Base-by-base conservation (phyloP, 2,888 invertebrate species). In the Lithosia quadra region DNA sequence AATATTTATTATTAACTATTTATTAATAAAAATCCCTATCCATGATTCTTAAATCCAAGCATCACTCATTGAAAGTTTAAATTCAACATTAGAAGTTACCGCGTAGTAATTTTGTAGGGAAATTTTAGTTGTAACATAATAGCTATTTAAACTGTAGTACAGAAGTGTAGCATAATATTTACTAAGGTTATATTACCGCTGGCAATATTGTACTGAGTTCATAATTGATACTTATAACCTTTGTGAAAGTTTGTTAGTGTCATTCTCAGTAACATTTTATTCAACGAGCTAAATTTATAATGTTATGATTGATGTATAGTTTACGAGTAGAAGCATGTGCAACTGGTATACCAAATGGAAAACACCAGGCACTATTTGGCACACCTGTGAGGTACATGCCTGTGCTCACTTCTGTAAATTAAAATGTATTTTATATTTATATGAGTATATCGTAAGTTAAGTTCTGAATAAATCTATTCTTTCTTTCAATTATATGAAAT, bases 41-140 rank as follows among this genome's bases (percentile, higher is more conserved):
- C 73, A 59, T 0, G 0, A 0, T 66, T 55, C 9, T 34, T 5
- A 9, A 67, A 62, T 76, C 76, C 39, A 62, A 66, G 67, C n/a
- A 28, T 7, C 9, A 22, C 59, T 67, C 73, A 75, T 73, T 68
- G 79, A 76, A 78, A 80, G 73, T 78, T 78, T 69, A 72, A 80
- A 80, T 75, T 78, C 58, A 63, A 67, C 71, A 68, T 76, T 63
- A 79, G 72, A 78, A 76, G 76, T 81, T 81, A 63, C 64, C 49
- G 22, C 53, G 18, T 72, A 55, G 70, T 76, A 76, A 80, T 76
- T 76, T 81, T 63, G 72, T 68, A 74, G 65, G 69, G 43, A 65
- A 80, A 76, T 74, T 74, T 81, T 73, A 72, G 71, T 68, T 68
- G 66, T 71, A 63, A 24, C 58, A 63, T 73, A 72, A 72, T 79